A percentile compares a stretch with the other conserved stretches of the same genome.
phyloP scores from a whole-genome alignment of 2,113 vertebrate species.

The Mormoops blainvillei region DNA sequence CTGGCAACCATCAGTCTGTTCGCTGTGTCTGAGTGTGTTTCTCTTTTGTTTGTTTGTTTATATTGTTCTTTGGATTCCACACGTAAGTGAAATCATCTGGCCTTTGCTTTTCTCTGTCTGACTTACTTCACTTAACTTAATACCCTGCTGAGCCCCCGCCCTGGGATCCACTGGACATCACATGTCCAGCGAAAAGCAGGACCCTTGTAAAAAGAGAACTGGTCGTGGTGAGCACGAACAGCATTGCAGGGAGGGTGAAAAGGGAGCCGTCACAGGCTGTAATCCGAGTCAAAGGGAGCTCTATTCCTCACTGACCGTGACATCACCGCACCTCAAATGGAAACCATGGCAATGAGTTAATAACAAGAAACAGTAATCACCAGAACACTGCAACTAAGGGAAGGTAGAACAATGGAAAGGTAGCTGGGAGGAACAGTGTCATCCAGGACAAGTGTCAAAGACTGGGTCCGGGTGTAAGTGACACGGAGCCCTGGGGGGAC shows the following conservation, averaged over 20 bases:
- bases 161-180: neutral
- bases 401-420: neutral
- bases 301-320: neutral
- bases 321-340: neutral
- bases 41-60: neutral
- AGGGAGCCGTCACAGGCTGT: neutral
- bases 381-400: neutral
- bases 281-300: neutral
- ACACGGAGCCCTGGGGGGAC: neutral
- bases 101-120: neutral
- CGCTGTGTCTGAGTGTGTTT: neutral
- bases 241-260: neutral
- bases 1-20: neutral
- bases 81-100: neutral
- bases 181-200: neutral
- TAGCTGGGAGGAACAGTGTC: neutral
- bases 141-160: neutral
- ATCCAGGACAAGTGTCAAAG: neutral
- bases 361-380: neutral
- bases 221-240: neutral
- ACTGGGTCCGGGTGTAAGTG: neutral
- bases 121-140: neutral
- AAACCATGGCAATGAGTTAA: slow-evolving; percentile 44
- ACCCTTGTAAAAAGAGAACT: neutral
- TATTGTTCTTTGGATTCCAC: neutral